Evolutionary conservation across 2,888 invertebrate genomes (phyloP), one percentile per base, ranked within the genome.

Genomic region (Thysanoteuthis rhombus): DNA sequence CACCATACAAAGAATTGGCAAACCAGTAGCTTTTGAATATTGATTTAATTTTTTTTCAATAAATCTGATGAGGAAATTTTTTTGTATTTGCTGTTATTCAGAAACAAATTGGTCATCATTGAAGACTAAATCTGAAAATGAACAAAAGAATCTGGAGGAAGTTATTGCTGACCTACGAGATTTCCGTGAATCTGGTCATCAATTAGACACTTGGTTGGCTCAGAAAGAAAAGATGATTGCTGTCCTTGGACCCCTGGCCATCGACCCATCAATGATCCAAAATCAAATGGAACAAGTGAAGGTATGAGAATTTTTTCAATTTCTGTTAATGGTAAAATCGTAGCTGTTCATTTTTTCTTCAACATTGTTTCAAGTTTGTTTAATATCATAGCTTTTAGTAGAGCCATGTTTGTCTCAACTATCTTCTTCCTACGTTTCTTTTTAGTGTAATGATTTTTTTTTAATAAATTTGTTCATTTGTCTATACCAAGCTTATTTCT

Each of bases 161-260:
- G 96, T 96, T 94, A 96, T 98, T 97, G 98, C 99, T 96, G 98
- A 99, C 96, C 98, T 99, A 97, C 98, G 98, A 96, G 98, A 99
- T 97, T 99, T 99, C 98, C 98, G 98, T 95, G 99, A 99, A 96
- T 98, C 98, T 0, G 98, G 98, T 96, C 98, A 98, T 96, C 98
- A 96, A 95, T 97, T 99, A 94, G 98, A 98, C 19, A 98, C 98
- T 94, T 99, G 99, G 99, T 97, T 99, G 92, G 98, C 98, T 47
- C 98, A 99, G 95, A 99, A 99, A 97, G 99, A 99, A 96, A 98
- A 99, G 95, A 99, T 99, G 99, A 97, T 99, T 97, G 98, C 98
- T 0, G 99, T 99, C 0, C 97, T 99, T 0, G 99, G 99, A 38
- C 99, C 99, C 0, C 99, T 99, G 96, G 99, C 99, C 0, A 98